These are phyloP conservation scores for Eupithecia insigniata DNA, from an alignment of 2,888 invertebrate genomes.

Conservation along the genomic window DNA sequence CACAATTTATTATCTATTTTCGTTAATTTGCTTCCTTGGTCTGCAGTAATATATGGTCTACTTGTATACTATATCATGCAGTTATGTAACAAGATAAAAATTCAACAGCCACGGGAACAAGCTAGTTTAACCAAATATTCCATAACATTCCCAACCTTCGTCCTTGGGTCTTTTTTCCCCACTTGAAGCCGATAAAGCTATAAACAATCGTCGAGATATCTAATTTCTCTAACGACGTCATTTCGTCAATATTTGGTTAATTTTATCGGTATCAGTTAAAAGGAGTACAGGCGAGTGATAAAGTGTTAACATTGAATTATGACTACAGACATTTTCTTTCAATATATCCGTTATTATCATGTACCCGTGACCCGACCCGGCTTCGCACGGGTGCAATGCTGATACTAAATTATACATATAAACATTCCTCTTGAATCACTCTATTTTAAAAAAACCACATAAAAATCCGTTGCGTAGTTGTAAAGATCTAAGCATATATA, in stretches of 20 bases:
- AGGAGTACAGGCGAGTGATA: constrained; percentile 41
- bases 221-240: constrained; percentile 55
- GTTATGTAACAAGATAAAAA: not conserved
- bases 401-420: no score
- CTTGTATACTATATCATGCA: not conserved
- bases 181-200: constrained; percentile 56
- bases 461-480: no score
- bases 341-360: no score
- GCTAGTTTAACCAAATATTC: not conserved
- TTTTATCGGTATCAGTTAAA: constrained; percentile 64
- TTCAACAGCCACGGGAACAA: not conserved
- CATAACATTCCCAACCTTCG: constrained; percentile 24
- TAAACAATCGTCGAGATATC: constrained; percentile 39
- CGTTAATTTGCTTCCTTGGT: not conserved
- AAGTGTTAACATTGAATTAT: constrained; percentile 20
- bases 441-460: no score
- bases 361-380: no score
- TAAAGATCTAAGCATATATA: no score
- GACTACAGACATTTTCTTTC: not conserved
- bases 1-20: not conserved
- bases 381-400: no score
- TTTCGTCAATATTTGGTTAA: constrained; percentile 68
- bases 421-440: no score
- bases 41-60: not conserved
- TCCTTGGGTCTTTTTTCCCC: constrained; percentile 65